Base-by-base conservation (phyloP, 2,797 vertebrate species). In the Anguilla pacifica region DNA sequence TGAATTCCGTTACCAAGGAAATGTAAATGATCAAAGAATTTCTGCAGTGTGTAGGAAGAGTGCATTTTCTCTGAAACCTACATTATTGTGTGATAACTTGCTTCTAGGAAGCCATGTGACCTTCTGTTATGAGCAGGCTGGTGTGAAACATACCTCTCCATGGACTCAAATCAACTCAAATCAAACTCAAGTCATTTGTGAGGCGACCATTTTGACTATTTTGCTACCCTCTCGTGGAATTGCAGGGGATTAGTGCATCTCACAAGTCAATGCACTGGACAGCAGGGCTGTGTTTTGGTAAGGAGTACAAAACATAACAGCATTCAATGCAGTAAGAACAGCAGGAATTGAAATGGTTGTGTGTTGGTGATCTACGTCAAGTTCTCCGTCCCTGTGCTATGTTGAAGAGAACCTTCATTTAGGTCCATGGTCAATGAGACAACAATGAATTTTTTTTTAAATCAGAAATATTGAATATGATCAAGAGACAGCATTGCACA, bases 1-100 rank as follows among this genome's bases (percentile, higher is more conserved):
- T 53, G 79, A 83, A 83, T 83, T 53, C 43, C 49, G 46, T 83
- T 83, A 53, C 46, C 43, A 83, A 28, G 81, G 46, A 83, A 83
- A 83, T 83, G 43, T 83, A 83, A 51, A 51, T 53, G 49, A 49
- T 83, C 46, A 83, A 53, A 51, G 81, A 49, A 11, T 83, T 83
- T 35, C 81, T 83, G 43, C 31, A 77, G 35, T 43, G 35, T 77
- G 35, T 43, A 77, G 74, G 35, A 77, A 15, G 17, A 77, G 9
- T 39, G 7, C 15, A 57, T 57, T 57, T n/a, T 28, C 70, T 31
- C 72, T 77, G 43, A 35, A 17, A 19, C 11, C 72, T 43, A 43
- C 74, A 39, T 39, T 15, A 77, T 77, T 15, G 35, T 43, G 43
- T 19, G 43, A 6, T 77, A 15, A 43, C 2, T 77, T 77, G 35